A percentile compares a stretch with the other conserved stretches of the same genome.
These are phyloP conservation scores for Ophraella communa DNA, from an alignment of 2,888 invertebrate species.

Conservation along the genomic window DNA sequence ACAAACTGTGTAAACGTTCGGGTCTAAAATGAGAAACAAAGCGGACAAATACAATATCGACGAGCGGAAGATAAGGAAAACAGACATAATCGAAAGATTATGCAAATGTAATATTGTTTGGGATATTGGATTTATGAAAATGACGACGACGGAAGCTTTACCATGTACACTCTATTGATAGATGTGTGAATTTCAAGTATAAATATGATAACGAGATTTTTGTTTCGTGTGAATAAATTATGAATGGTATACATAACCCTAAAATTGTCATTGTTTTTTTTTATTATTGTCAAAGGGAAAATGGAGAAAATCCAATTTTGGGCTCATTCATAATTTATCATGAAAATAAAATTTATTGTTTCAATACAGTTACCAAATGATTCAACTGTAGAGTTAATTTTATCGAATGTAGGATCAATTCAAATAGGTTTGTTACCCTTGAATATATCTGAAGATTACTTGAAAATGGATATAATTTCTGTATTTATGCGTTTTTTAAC, in stretches of 20 bases:
- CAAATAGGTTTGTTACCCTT: no score
- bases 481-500: no score
- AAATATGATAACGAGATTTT: slow-evolving; percentile 44
- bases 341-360: no score
- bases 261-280: neutral
- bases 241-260: neutral
- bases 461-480: no score
- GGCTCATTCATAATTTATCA: neutral
- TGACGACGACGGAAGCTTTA: slow-evolving; percentile 52
- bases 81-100: slow-evolving; percentile 58
- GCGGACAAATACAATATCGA: slow-evolving; percentile 33
- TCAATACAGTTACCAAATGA: no score
- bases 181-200: slow-evolving; percentile 46
- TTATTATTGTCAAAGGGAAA: neutral
- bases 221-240: slow-evolving; percentile 25
- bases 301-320: neutral
- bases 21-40: slow-evolving; percentile 17
- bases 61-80: slow-evolving; percentile 38
- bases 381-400: no score
- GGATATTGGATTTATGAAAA: slow-evolving; percentile 60
- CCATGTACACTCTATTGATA: slow-evolving; percentile 49
- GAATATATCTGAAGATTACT: no score
- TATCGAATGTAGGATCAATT: no score
- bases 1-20: neutral
- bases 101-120: slow-evolving; percentile 60